Evolutionary conservation across 2,113 vertebrate genomes (phyloP).

Genomic region (Acanthisitta chloris): DNA sequence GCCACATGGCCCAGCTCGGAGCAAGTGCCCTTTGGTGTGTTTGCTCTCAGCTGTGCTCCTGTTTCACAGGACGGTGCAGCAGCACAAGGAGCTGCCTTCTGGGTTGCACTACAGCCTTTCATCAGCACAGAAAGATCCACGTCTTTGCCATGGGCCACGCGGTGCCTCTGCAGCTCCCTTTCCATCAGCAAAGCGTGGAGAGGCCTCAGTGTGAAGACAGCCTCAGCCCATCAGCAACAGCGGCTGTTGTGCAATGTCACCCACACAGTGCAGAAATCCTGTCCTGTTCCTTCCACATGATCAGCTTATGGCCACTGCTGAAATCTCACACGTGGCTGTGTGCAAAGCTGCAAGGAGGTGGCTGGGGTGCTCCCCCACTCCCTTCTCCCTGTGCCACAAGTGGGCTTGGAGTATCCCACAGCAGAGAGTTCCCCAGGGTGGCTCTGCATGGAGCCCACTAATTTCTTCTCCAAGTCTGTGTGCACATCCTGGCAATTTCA

Average conservation of each 20-base stretch:
- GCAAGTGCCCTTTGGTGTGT: accelerated
- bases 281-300: background rate
- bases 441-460: background rate
- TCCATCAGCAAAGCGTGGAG: background rate
- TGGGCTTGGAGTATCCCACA: background rate
- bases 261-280: background rate
- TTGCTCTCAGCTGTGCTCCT: background rate
- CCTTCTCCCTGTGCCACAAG: background rate
- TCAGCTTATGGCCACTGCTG: background rate
- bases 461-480: background rate
- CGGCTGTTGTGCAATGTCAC: background rate
- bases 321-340: background rate
- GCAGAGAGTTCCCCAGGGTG: background rate
- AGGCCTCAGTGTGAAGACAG: background rate
- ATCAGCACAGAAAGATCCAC: background rate
- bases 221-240: accelerated
- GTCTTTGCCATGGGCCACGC: background rate
- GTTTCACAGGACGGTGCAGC: background rate
- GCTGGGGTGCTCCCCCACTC: background rate
- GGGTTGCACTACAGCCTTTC: accelerated
- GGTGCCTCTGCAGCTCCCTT: background rate
- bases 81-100: background rate
- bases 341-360: background rate
- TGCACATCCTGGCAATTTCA: background rate
- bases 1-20: background rate